A percentile compares a stretch with the other conserved stretches of the same genome.
phyloP scores from a whole-genome alignment of 64 coral and sea anemone species.

The Actinia equina region DNA sequence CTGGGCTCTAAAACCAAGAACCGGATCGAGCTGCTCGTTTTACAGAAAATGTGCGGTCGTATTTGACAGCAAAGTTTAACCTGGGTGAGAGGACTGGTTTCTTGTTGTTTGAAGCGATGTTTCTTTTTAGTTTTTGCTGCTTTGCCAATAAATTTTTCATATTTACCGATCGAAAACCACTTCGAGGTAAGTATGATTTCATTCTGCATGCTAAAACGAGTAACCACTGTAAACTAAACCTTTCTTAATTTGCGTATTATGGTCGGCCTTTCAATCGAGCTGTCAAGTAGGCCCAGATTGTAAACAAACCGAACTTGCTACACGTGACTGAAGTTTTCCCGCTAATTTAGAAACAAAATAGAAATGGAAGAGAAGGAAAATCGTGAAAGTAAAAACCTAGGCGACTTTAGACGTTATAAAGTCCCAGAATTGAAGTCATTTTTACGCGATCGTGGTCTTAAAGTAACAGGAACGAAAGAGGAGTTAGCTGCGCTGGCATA shows the following conservation, averaged over 20 bases:
- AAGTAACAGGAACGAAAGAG: slow-evolving; percentile 62
- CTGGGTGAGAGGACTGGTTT: neutral
- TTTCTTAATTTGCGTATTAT: neutral
- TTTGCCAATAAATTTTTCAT: neutral
- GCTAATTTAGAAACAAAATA: neutral
- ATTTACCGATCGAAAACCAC: neutral
- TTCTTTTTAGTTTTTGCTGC: neutral
- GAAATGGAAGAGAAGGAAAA: slow-evolving; percentile 15
- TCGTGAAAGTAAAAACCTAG: neutral
- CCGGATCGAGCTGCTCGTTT: too few species aligned
- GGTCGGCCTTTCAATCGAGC: neutral
- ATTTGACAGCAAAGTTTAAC: too few species aligned
- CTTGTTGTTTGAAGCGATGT: neutral
- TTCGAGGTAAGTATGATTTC: neutral
- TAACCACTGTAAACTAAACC: neutral
- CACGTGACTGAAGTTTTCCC: slow-evolving; percentile 9
- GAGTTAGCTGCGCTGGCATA: slow-evolving; percentile 59
- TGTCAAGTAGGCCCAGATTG: neutral
- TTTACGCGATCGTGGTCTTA: slow-evolving; percentile 52
- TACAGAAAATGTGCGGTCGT: too few species aligned
- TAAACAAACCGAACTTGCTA: neutral
- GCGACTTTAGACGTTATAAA: slow-evolving; percentile 62
- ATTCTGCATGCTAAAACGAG: neutral
- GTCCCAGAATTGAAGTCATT: slow-evolving; percentile 49
- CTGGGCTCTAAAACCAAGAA: too few species aligned